Evolutionary conservation across 2,113 vertebrate species (phyloP).

Genomic region (Helogale parvula): DNA sequence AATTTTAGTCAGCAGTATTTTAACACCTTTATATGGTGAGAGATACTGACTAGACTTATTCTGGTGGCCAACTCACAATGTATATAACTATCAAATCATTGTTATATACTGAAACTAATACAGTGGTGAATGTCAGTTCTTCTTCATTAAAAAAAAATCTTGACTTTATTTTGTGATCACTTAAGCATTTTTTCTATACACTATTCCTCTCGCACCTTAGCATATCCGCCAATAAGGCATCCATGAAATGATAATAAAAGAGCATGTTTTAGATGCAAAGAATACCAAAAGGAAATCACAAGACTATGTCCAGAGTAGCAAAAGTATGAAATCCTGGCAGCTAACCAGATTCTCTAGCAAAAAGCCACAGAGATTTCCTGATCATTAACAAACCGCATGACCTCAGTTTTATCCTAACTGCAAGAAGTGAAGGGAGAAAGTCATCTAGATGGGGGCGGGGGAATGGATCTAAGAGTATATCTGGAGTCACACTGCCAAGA

Average conservation of each 20-base stretch:
- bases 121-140: no score
- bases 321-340: not conserved
- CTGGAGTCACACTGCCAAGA: not conserved
- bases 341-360: not conserved
- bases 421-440: not conserved
- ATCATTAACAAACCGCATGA: not conserved
- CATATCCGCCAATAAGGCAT: not conserved
- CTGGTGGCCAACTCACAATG: no score
- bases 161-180: not conserved
- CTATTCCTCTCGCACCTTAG: not conserved
- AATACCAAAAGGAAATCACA: conserved; percentile 3
- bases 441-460: not conserved
- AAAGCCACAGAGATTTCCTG: not conserved
- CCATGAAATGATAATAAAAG: not conserved
- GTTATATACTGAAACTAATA: no score
- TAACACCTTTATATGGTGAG: no score
- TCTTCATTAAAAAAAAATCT: not conserved
- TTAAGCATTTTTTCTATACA: not conserved
- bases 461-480: not conserved
- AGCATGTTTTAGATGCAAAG: not conserved
- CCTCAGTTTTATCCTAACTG: not conserved
- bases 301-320: not conserved
- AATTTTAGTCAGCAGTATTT: no score
- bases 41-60: no score
- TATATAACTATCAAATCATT: no score